Conservation (phyloP, 2,797 vertebrate genomes). For the Chanos chanos region DNA sequence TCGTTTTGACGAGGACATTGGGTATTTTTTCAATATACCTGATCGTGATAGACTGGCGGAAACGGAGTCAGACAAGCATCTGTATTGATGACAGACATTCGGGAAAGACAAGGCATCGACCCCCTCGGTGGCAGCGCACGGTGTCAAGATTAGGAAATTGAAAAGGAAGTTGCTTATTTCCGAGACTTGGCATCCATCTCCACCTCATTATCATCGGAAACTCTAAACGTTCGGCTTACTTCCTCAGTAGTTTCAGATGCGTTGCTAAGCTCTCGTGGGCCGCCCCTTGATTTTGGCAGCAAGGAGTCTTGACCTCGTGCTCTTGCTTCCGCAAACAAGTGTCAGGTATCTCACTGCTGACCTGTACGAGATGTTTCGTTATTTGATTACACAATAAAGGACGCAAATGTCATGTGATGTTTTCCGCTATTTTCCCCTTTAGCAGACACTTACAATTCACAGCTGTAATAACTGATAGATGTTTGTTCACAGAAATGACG, state of each 20-base stretch:
- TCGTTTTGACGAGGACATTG: not conserved
- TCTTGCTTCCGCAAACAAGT: slow-evolving; percentile 52
- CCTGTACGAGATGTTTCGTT: not conserved
- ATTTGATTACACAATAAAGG: slow-evolving; percentile 2
- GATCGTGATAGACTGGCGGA: slow-evolving; percentile 4
- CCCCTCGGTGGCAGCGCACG: slow-evolving; percentile 29
- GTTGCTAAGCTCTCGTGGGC: slow-evolving; percentile 5
- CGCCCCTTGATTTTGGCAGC: too few relatives aligned
- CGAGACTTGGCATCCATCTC: slow-evolving; percentile 61
- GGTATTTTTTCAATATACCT: not conserved
- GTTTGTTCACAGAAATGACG: too few relatives aligned
- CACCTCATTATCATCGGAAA: slow-evolving; percentile 70
- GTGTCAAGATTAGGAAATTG: slow-evolving; percentile 42
- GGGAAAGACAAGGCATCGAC: slow-evolving; percentile 35
- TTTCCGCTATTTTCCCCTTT: too few relatives aligned
- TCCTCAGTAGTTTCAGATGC: slow-evolving; percentile 11
- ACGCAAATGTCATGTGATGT: not conserved
- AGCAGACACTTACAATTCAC: too few relatives aligned
- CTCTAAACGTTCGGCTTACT: slow-evolving; percentile 45
- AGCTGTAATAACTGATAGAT: too few relatives aligned
- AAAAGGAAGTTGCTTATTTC: slow-evolving; percentile 47
- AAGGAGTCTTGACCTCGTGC: slow-evolving; percentile 42
- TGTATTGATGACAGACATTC: slow-evolving; percentile 43
- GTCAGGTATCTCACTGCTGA: slow-evolving; percentile 46
- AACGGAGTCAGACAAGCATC: not conserved